phyloP scores from a whole-genome alignment of 2,888 invertebrate genomes.

The Dicycla oo region DNA sequence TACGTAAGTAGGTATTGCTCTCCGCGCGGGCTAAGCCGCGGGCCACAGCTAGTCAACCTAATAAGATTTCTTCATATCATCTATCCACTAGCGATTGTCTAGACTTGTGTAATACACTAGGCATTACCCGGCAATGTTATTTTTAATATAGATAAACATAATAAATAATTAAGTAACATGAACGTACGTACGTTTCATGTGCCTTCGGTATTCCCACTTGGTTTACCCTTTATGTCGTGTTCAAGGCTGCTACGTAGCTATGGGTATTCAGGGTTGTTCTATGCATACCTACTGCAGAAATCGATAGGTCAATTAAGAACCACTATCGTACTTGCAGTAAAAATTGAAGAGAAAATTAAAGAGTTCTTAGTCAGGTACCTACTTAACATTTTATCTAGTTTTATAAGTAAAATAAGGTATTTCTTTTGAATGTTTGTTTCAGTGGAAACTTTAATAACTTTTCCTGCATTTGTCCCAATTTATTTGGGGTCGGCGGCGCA shows the following conservation, averaged over 20 bases:
- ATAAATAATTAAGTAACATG: neutral
- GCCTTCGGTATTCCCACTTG: constrained; percentile 9
- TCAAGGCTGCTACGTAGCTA: neutral
- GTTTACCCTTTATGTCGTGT: constrained; percentile 14
- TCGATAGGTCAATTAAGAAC: neutral
- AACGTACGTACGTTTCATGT: neutral
- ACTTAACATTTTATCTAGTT: neutral
- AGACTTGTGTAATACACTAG: too few relatives aligned
- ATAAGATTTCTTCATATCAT: too few relatives aligned
- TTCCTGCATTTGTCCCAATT: too few relatives aligned
- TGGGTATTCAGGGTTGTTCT: neutral
- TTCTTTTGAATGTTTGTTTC: neutral
- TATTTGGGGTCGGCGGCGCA: too few relatives aligned
- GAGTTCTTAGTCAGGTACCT: too few relatives aligned
- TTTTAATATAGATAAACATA: too few relatives aligned
- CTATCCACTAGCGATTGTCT: too few relatives aligned
- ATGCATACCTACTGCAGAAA: neutral
- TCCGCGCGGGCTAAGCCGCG: too few relatives aligned
- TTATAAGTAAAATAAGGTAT: neutral
- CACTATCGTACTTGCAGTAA: neutral
- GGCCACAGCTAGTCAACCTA: too few relatives aligned
- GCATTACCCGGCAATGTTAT: too few relatives aligned
- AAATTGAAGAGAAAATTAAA: neutral
- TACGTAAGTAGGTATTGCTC: too few relatives aligned
- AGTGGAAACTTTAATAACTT: neutral